Base-by-base conservation (phyloP, 2,113 vertebrate species). In the Morone chrysops region DNA sequence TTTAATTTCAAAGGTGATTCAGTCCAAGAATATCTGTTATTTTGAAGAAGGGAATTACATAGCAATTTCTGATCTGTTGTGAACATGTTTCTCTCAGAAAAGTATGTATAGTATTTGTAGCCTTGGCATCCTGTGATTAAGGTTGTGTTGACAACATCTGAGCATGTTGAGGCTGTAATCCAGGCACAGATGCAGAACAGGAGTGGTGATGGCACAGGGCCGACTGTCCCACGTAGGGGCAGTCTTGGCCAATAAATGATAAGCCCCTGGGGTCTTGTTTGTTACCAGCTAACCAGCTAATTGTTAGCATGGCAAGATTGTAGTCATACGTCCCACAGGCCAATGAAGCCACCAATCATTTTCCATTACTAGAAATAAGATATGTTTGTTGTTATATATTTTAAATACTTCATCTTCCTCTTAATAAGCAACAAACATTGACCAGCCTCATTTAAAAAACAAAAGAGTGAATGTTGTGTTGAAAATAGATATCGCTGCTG, bases 341-440 rank as follows among this genome's bases (percentile, higher is more conserved):
- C 31, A 40, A 45, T 80, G 43, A 54, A 78, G 25, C 36, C 51
- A 63, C 38, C 1, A 2, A 70, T 70, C 17, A 57, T 80, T 88
- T 91, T 91, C 82, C 82, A 85, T 82, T 22, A 53, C 71, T 22
- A 56, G 65, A 81, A 80, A 81, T 78, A 57, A 80, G 47, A 81
- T 75, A 51, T 60, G 47, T 65, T 70, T 71, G 43, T 10, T 47
- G 22, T 67, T 50, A 70, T 71, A 17, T 66, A 60, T 78, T 88
- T 36, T 17, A 80, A 60, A 75, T 47, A 54, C 20, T 70, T 65
- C 17, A 54, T 38, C n/a, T 11, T 56, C n/a, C 60, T 84, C 31
- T 84, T 36, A 63, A 68, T 72, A 81, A 67, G 65, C 40, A 78
- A 50, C 54, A 66, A n/a, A 53, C 8, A 66, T 5, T 36, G 43